These are phyloP conservation scores for Hoplodrina blanda DNA, from an alignment of 2,888 invertebrate species.

Conservation along the genomic window DNA sequence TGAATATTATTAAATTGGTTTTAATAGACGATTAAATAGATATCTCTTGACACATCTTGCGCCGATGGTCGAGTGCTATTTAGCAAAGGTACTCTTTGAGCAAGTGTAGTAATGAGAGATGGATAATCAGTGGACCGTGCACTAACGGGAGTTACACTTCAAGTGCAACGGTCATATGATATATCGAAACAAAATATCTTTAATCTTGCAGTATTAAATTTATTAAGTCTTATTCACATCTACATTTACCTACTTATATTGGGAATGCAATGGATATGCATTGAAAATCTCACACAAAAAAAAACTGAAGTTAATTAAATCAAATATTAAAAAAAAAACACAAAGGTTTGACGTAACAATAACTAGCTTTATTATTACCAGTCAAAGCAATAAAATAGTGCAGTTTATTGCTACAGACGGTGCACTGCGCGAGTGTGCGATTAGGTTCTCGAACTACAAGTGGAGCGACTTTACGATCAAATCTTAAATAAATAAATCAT, in stretches of 20 bases:
- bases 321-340: conserved; percentile 35
- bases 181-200: conserved; percentile 79
- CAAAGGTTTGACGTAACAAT: conserved; percentile 74
- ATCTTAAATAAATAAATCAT: conserved; percentile 79
- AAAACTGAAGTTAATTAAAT: conserved; percentile 13
- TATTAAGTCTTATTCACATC: conserved; percentile 34
- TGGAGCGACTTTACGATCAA: conserved; percentile 76
- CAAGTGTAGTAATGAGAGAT: conserved; percentile 79
- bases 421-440: conserved; percentile 69
- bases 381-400: conserved; percentile 80
- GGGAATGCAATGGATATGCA: conserved; percentile 46
- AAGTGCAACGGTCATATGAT: conserved; percentile 84
- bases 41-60: conserved; percentile 52
- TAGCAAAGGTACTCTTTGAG: conserved; percentile 46
- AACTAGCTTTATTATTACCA: conserved; percentile 72
- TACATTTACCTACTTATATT: conserved; percentile 34
- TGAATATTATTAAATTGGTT: too few relatives aligned
- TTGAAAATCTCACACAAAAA: conserved; percentile 38
- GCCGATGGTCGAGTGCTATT: conserved; percentile 32
- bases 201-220: conserved; percentile 66
- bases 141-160: conserved; percentile 86
- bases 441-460: conserved; percentile 77
- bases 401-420: conserved; percentile 79
- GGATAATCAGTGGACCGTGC: conserved; percentile 82
- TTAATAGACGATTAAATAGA: not conserved